A percentile compares a stretch with the other conserved stretches of the same genome.
These are phyloP conservation scores for Penaeus monodon DNA, from an alignment of 2,888 invertebrate species.

Conservation along the genomic window DNA sequence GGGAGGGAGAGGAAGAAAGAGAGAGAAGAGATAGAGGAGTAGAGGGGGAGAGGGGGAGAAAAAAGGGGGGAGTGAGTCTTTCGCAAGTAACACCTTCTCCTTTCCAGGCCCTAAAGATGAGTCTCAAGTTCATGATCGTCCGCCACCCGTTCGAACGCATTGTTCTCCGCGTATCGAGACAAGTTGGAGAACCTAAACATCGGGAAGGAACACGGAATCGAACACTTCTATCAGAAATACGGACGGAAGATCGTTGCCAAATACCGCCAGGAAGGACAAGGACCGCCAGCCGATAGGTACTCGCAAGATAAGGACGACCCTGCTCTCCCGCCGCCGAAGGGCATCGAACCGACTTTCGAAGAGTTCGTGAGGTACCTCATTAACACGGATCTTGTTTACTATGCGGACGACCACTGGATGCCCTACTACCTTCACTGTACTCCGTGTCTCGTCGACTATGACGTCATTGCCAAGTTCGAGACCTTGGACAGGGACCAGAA, in stretches of 20 bases:
- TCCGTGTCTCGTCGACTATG: conserved; percentile 74
- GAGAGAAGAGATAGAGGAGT: no score
- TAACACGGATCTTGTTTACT: conserved; percentile 70
- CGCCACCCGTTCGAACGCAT: conserved; percentile 76
- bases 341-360: conserved; percentile 73
- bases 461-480: conserved; percentile 75
- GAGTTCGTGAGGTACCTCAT: conserved; percentile 74
- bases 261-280: conserved; percentile 68
- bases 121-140: conserved; percentile 71
- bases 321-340: conserved; percentile 67
- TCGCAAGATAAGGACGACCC: conserved; percentile 42
- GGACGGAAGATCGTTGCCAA: conserved; percentile 72
- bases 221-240: conserved; percentile 73
- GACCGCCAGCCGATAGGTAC: conserved; percentile 36
- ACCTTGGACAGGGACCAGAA: conserved; percentile 74
- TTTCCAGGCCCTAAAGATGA: conserved; percentile 38
- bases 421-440: conserved; percentile 74
- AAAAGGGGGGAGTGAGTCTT: no score
- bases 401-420: conserved; percentile 76
- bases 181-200: conserved; percentile 74
- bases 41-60: background rate
- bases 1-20: no score
- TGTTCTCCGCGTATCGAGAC: conserved; percentile 76
- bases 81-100: background rate
- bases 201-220: conserved; percentile 72